Conservation (phyloP, 2,888 invertebrate genomes). For the Steinernema carpocapsae region DNA sequence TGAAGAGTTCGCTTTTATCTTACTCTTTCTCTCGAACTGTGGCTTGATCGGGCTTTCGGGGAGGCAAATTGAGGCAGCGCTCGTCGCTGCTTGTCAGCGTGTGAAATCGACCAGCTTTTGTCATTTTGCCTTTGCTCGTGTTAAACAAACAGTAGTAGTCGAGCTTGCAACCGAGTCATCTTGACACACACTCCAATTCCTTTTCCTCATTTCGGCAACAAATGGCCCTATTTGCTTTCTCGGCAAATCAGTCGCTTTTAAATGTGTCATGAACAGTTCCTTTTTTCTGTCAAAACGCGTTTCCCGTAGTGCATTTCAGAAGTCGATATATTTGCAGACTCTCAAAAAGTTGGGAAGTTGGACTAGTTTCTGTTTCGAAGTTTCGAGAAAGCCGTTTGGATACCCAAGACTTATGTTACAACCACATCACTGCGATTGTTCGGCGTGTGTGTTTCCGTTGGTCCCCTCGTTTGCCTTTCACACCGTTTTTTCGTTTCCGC, state of each 20-base stretch:
- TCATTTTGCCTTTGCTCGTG: neutral
- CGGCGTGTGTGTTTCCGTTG: conserved; percentile 3
- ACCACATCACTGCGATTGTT: conserved; percentile 4
- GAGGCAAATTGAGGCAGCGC: neutral
- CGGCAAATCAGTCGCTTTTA: neutral
- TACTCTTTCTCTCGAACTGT: neutral
- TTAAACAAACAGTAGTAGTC: conserved; percentile 12
- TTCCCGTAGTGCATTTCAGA: too few species aligned
- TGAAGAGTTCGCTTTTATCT: neutral
- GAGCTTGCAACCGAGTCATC: neutral
- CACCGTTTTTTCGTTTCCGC: neutral
- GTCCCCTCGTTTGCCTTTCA: neutral
- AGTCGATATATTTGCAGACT: too few species aligned
- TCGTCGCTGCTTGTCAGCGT: neutral
- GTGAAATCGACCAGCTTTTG: neutral
- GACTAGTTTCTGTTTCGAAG: neutral
- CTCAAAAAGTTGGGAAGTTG: too few species aligned
- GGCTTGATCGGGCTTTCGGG: neutral
- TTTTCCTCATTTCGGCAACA: too few species aligned
- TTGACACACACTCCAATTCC: neutral
- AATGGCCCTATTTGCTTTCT: too few species aligned
- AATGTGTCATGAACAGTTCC: neutral
- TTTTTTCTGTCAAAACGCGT: neutral
- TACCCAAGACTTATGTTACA: conserved; percentile 35
- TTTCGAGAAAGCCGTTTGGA: neutral